Conservation (phyloP, 2,888 invertebrate genomes). For the Drosophila percnosoma region DNA sequence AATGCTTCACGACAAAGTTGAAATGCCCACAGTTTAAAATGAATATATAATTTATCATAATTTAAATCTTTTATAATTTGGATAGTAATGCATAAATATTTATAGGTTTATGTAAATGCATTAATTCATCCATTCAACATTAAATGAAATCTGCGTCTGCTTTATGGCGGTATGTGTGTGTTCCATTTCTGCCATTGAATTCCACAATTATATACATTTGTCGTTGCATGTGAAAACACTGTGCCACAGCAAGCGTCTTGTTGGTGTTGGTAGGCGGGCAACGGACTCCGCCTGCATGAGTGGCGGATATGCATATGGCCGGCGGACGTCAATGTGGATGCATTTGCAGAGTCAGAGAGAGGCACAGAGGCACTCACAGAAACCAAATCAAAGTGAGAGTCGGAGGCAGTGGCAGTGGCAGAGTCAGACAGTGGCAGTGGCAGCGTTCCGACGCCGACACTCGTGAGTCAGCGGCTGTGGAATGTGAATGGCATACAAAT, state of each 20-base stretch:
- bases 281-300: constrained; percentile 61
- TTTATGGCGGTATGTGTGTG: background rate
- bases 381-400: constrained; percentile 16
- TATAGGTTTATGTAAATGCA: background rate
- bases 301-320: constrained; percentile 76
- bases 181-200: background rate
- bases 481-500: constrained; percentile 80
- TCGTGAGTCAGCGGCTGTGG: constrained; percentile 72
- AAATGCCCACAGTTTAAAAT: background rate
- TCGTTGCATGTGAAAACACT: constrained; percentile 23
- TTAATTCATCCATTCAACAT: background rate
- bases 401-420: constrained; percentile 11
- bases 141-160: background rate
- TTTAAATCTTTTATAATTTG: background rate
- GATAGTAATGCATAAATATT: background rate
- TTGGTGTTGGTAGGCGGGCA: constrained; percentile 62
- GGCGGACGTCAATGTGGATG: constrained; percentile 64
- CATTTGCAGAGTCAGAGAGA: constrained; percentile 32
- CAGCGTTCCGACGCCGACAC: constrained; percentile 40
- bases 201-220: background rate
- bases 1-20: background rate
- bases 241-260: constrained; percentile 29
- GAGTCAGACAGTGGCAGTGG: constrained; percentile 50
- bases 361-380: constrained; percentile 15
- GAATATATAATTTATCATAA: background rate